Base-by-base conservation (phyloP, 1,140 invertebrate genomes). In the Zophobas atratus region DNA sequence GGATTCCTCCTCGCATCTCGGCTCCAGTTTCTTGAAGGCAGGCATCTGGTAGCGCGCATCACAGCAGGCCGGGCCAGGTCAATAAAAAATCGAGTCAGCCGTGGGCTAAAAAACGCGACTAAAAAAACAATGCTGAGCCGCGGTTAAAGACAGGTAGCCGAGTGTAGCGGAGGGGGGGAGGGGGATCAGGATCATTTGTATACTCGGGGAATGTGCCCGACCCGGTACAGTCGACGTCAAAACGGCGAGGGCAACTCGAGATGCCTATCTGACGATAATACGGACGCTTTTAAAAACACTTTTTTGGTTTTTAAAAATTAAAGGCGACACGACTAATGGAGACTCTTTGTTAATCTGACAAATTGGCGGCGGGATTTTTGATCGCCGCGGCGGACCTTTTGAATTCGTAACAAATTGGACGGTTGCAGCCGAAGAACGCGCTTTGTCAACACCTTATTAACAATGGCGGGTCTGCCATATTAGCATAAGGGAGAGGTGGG, bases 101-200 rank as follows among this genome's bases (percentile, higher is more conserved):
- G 74, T 70, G 55, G 81, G 82, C 78, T 81, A 82, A 84, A 81
- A 82, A 82, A 80, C 77, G 77, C 76, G 77, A 55, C 49, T 70
- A 80, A 77, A 80, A 80, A 80, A 80, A 80, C 79, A 80, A 80
- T 80, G 63, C 70, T 76, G 76, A 77, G 75, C 80, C 80, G 80
- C 77, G 81, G 83, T 79, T 80, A 84, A 82, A 84, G 83, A 84
- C 83, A 84, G 83, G 83, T 84, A 83, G 82, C 83, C 56, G 79
- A 75, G 77, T 67, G 60, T 36, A 56, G 77, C 46, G 41, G 49
- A 67, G 55, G 76, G 63, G 70, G 70, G 55, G 80, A 74, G 75
- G 81, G 80, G 63, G 80, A 83, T 82, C 77, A 79, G 80, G 81
- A 82, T 84, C 83, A 84, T 84, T 84, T 84, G 83, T 84, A 84